A percentile compares a stretch with the other conserved stretches of the same genome.
phyloP scores from a whole-genome alignment of 2,113 vertebrate species.

The Cettia cetti region DNA sequence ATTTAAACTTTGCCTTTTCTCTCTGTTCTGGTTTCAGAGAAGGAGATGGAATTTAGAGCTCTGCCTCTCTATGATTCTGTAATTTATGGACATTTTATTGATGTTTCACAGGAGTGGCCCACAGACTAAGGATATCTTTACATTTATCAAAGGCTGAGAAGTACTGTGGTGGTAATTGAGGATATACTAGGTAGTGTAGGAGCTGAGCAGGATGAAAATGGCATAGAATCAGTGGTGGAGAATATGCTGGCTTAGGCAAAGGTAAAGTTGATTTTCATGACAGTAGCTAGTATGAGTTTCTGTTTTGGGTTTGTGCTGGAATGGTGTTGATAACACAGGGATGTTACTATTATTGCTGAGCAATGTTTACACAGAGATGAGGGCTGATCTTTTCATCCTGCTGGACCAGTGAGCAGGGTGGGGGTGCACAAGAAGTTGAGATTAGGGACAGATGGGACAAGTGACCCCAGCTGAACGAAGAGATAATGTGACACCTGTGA shows the following conservation, averaged over 20 bases:
- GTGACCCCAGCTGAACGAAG: background rate
- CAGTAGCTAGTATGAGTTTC: background rate
- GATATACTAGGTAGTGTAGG: background rate
- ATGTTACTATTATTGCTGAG: background rate
- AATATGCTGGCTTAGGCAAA: background rate
- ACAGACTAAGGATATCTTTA: background rate
- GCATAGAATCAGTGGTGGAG: rapidly evolving
- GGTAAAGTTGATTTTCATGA: background rate
- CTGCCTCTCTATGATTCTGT: background rate
- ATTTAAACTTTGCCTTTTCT: background rate
- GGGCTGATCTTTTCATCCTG: background rate
- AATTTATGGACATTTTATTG: background rate
- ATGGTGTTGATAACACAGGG: background rate
- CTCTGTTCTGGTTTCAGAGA: background rate
- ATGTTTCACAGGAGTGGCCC: background rate
- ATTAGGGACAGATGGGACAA: background rate
- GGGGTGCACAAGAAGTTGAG: background rate
- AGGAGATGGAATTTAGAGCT: background rate
- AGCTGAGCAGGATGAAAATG: background rate
- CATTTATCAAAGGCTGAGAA: background rate
- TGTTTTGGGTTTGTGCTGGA: background rate
- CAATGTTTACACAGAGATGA: background rate
- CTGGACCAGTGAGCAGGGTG: rapidly evolving
- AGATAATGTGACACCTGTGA: background rate
- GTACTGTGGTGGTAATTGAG: background rate